These are phyloP conservation scores for Meloidogyne chitwoodi DNA, from an alignment of 1,140 invertebrate genomes.

Conservation along the genomic window DNA sequence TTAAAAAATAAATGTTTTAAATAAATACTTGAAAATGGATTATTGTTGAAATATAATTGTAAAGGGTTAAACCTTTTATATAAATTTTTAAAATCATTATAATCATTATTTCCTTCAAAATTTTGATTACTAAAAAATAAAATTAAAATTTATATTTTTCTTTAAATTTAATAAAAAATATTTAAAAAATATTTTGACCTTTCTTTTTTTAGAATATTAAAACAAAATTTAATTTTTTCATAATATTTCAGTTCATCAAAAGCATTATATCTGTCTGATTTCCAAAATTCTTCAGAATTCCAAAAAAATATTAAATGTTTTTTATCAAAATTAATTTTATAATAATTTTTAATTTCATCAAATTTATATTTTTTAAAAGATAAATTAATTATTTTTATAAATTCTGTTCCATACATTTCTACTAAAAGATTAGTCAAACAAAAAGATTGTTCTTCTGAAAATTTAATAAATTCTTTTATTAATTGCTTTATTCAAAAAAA, in stretches of 20 bases:
- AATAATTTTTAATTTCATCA: not conserved
- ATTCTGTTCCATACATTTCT: not conserved
- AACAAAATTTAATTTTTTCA: not conserved
- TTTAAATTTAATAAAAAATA: no score
- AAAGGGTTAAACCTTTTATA: not conserved
- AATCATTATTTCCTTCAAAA: not conserved
- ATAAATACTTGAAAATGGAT: not conserved
- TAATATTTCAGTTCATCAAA: not conserved
- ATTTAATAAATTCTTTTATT: no score
- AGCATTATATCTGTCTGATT: not conserved
- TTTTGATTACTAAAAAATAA: not conserved
- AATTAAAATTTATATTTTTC: not conserved
- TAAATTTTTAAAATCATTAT: not conserved
- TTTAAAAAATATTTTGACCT: no score
- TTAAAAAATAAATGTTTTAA: not conserved
- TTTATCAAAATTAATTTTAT: not conserved
- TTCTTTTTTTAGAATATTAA: not conserved
- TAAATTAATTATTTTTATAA: not conserved
- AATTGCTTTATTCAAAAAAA: no score
- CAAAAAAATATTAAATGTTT: not conserved
- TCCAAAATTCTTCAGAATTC: not conserved
- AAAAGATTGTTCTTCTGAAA: not conserved
- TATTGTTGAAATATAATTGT: not conserved
- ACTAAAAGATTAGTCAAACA: not conserved
- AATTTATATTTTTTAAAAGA: not conserved